A percentile compares a stretch with the other conserved stretches of the same genome.
Conservation (phyloP, 2,888 invertebrate genomes). For the Amphipoea oculea region DNA sequence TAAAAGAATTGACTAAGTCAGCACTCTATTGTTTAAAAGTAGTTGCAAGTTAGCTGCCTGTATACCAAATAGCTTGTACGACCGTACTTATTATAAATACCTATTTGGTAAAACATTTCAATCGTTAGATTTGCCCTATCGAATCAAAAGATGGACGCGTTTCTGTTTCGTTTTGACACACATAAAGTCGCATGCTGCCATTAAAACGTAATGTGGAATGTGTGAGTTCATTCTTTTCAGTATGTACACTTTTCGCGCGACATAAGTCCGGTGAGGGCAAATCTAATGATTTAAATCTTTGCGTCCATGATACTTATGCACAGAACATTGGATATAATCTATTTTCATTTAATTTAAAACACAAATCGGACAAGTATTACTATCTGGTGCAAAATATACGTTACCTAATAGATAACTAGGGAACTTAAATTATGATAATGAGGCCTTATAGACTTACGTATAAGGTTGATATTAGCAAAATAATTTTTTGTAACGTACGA, state of each 20-base stretch:
- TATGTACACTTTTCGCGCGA: background rate
- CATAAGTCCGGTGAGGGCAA: background rate
- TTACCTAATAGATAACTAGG: background rate
- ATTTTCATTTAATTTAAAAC: background rate
- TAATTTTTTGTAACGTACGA: background rate
- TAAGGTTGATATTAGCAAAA: conserved; percentile 25
- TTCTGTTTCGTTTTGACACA: background rate
- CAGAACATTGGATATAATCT: no score
- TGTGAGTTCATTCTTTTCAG: background rate
- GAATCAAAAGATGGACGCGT: background rate
- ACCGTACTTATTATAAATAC: no score
- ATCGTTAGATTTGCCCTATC: background rate
- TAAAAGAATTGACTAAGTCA: no score
- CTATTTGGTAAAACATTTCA: background rate
- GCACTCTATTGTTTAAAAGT: no score
- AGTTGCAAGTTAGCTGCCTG: no score
- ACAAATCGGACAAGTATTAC: background rate
- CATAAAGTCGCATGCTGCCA: background rate
- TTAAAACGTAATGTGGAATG: no score
- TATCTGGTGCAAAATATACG: background rate
- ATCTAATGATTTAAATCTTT: conserved; percentile 2
- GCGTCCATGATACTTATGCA: background rate
- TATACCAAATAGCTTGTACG: no score
- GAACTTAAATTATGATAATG: conserved; percentile 7
- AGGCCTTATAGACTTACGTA: conserved; percentile 24